These are phyloP conservation scores for Brevipalpus yothersi DNA, from an alignment of 1,140 invertebrate species.

Conservation along the genomic window DNA sequence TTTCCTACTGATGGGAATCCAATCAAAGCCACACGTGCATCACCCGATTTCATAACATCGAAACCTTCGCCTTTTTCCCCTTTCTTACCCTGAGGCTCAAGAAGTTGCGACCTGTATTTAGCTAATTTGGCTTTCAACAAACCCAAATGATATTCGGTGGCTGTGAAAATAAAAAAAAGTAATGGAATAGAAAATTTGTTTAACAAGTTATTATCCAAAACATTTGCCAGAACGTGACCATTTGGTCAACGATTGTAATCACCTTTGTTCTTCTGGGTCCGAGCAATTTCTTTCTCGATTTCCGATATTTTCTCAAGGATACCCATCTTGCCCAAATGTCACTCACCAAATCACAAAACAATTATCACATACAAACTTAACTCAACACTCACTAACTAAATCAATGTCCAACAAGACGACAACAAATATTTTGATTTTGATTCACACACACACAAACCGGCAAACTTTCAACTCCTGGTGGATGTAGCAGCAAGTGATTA, in stretches of 20 bases:
- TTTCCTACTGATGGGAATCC: constrained; percentile 92
- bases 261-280: constrained; percentile 99
- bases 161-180: constrained; percentile 28
- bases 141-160: constrained; percentile 97
- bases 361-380: too few species aligned
- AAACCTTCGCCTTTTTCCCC: constrained; percentile 97
- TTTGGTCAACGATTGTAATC: constrained; percentile 12
- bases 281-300: constrained; percentile 89
- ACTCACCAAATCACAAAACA: too few species aligned
- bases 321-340: constrained; percentile 38
- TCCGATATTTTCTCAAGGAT: constrained; percentile 94
- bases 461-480: too few species aligned
- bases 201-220: constrained; percentile 7
- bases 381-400: too few species aligned
- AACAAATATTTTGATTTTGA: too few species aligned
- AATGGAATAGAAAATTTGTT: background rate
- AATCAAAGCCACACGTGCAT: constrained; percentile 92
- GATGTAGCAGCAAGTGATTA: too few species aligned
- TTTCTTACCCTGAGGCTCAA: constrained; percentile 74
- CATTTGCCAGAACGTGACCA: constrained; percentile 7
- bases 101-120: constrained; percentile 78
- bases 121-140: constrained; percentile 94
- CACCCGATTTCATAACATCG: constrained; percentile 96
- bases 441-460: too few species aligned
- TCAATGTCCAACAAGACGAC: too few species aligned